Conservation (phyloP, 2,113 vertebrate genomes). For the Girardinichthys multiradiatus region DNA sequence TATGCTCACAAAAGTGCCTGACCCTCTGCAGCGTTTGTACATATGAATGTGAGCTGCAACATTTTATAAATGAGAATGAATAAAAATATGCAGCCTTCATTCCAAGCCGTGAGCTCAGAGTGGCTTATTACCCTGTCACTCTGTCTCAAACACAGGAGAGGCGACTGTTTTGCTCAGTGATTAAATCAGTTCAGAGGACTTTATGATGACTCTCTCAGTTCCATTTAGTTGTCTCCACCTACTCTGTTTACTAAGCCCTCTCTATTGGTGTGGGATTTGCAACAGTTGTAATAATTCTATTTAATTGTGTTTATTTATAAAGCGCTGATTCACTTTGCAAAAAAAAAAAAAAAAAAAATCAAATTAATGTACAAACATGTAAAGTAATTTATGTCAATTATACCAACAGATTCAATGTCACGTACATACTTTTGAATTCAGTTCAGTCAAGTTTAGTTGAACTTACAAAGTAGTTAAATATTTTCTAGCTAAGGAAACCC, state of each 20-base stretch:
- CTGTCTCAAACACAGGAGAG: slow-evolving; percentile 9
- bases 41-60: slow-evolving; percentile 8
- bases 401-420: no score
- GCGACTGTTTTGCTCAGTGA: slow-evolving; percentile 11
- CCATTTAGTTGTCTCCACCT: not conserved
- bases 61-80: slow-evolving; percentile 24
- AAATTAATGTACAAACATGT: no score
- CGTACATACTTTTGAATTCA: no score
- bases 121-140: slow-evolving; percentile 50
- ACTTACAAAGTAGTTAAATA: no score
- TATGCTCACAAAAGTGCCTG: slow-evolving; percentile 27
- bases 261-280: slow-evolving; percentile 23
- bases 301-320: not conserved
- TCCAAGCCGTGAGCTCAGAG: slow-evolving; percentile 21
- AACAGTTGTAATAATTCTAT: not conserved
- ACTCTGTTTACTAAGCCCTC: not conserved
- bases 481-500: no score
- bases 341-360: no score
- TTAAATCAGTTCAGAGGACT: slow-evolving; percentile 21
- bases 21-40: slow-evolving; percentile 11
- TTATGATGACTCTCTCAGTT: not conserved
- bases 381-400: no score
- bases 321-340: no score
- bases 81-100: slow-evolving; percentile 35
- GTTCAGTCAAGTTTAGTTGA: no score